These are phyloP conservation scores for Pterostichus madidus DNA, from an alignment of 2,888 invertebrate genomes.

Conservation along the genomic window DNA sequence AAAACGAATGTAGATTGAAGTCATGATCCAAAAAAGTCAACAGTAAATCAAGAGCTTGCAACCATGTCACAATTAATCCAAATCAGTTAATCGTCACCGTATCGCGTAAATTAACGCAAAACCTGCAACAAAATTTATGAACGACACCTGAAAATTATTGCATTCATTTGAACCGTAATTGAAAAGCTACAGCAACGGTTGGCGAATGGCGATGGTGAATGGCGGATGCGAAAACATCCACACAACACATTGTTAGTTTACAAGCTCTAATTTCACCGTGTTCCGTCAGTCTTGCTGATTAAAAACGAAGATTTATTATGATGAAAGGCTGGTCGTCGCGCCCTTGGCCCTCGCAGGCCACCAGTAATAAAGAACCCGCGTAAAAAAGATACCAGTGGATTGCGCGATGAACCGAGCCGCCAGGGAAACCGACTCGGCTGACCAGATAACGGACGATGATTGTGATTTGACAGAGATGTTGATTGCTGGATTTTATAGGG, in stretches of 20 bases:
- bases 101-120: constrained; percentile 31
- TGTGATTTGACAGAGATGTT: constrained; percentile 15
- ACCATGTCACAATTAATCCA: constrained; percentile 24
- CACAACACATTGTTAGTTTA: constrained; percentile 54
- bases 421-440: neutral
- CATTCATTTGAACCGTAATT: constrained; percentile 28
- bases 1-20: no score
- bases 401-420: constrained; percentile 7
- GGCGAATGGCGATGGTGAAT: no score
- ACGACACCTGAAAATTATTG: constrained; percentile 35
- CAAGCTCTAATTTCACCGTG: constrained; percentile 33
- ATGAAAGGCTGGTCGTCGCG: constrained; percentile 45
- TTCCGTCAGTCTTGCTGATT: constrained; percentile 54
- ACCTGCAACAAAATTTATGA: constrained; percentile 46
- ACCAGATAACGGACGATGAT: constrained; percentile 5
- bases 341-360: neutral
- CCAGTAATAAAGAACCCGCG: constrained; percentile 29
- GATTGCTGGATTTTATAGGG: neutral
- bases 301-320: constrained; percentile 65
- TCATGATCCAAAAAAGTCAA: no score
- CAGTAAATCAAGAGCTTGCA: constrained; percentile 19
- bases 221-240: neutral
- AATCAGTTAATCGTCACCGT: constrained; percentile 36
- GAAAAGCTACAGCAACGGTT: constrained; percentile 12
- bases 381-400: constrained; percentile 35